These are phyloP conservation scores for Guaruba guarouba DNA, from an alignment of 2,113 vertebrate species.

Conservation along the genomic window DNA sequence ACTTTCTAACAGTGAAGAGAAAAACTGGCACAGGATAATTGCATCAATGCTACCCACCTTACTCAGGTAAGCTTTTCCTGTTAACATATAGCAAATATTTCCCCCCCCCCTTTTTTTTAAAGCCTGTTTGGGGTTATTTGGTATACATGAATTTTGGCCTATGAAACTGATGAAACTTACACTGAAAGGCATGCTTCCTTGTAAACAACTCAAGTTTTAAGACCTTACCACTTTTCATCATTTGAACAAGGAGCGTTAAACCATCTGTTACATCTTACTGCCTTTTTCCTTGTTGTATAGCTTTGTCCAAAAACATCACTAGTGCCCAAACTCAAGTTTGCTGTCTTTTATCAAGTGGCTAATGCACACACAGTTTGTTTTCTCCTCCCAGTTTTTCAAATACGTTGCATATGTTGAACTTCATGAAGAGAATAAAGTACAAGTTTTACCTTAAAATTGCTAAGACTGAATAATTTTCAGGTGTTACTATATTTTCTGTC, in stretches of 20 bases:
- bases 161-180: neutral
- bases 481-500: neutral
- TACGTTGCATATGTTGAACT: neutral
- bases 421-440: accelerated
- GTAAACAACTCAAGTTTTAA: neutral
- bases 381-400: neutral
- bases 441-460: neutral
- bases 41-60: neutral
- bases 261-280: neutral
- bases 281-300: accelerated
- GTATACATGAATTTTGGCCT: neutral
- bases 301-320: too few species aligned
- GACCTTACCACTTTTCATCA: neutral
- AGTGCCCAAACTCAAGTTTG: neutral
- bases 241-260: neutral
- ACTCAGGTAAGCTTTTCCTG: neutral
- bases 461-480: neutral
- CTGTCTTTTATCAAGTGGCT: neutral
- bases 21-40: neutral
- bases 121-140: neutral
- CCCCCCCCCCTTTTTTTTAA: neutral
- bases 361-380: neutral
- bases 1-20: neutral
- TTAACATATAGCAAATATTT: neutral
- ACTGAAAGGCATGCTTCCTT: neutral